Percentiles rank a stretch among this genome's conserved stretches.
Evolutionary conservation across 2,888 invertebrate species (phyloP).

Genomic region (Archips crataeganus): DNA sequence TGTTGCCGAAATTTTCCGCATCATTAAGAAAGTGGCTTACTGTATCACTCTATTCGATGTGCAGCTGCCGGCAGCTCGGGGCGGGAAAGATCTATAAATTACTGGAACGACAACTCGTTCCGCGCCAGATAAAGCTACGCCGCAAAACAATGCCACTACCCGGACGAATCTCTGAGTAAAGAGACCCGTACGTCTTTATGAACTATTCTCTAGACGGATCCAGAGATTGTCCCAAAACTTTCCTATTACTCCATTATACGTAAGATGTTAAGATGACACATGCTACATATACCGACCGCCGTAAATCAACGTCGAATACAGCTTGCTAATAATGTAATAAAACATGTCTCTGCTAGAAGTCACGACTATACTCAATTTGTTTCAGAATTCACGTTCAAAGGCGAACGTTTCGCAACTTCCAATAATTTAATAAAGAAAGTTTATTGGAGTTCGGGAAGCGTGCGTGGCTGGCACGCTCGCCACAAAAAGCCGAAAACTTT

Average conservation of each 20-base stretch:
- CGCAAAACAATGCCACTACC: slow-evolving; percentile 76
- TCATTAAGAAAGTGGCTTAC: slow-evolving; percentile 29
- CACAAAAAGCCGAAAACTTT: slow-evolving; percentile 85
- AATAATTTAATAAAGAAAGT: slow-evolving; percentile 86
- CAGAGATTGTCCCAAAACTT: slow-evolving; percentile 49
- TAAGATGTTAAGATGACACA: slow-evolving; percentile 39
- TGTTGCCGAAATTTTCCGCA: slow-evolving; percentile 4
- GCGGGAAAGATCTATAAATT: slow-evolving; percentile 83
- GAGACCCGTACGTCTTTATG: slow-evolving; percentile 77
- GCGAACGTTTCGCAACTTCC: slow-evolving; percentile 83
- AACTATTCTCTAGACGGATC: slow-evolving; percentile 72
- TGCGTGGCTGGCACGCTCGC: slow-evolving; percentile 83
- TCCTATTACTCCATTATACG: slow-evolving; percentile 45
- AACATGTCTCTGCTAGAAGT: slow-evolving; percentile 65
- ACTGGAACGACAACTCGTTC: slow-evolving; percentile 83
- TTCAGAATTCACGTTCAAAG: slow-evolving; percentile 74
- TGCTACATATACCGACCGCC: slow-evolving; percentile 11
- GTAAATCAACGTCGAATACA: slow-evolving; percentile 16
- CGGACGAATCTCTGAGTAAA: slow-evolving; percentile 74
- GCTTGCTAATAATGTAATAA: slow-evolving; percentile 22
- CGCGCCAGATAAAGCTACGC: slow-evolving; percentile 81
- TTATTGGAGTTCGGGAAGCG: slow-evolving; percentile 74
- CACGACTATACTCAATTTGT: slow-evolving; percentile 75
- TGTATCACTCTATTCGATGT: slow-evolving; percentile 54
- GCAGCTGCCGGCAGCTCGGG: slow-evolving; percentile 71